Evolutionary conservation across 2,888 invertebrate species (phyloP), one percentile per base, ranked within the genome.

Genomic region (Abrostola tripartita): DNA sequence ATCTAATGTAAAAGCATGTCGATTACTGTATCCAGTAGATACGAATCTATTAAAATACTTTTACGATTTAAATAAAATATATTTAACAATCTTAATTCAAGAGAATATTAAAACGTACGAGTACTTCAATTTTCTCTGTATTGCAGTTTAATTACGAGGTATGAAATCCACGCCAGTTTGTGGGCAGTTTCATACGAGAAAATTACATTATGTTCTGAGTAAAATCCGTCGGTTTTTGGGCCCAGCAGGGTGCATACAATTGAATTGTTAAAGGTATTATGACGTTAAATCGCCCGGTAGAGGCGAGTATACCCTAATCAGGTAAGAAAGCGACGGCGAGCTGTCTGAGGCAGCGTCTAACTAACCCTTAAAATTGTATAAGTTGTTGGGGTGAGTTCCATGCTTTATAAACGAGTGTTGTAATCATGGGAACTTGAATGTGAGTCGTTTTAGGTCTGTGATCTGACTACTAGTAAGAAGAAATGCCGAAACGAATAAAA

Each of bases 201-300:
- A 76, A 74, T 78, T 76, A 74, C 63, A 78, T 83, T 82, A 81
- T 71, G 72, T 73, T 81, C 56, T 59, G 69, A 79, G 78, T 78
- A 77, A 82, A 86, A 83, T 84, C 82, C 80, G 81, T 79, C 81
- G 76, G 84, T 76, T 84, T 85, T 81, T 52, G 79, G 78, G 81
- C 78, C 78, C 81, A 76, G 82, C 81, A 79, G 81, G 78, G 81
- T 83, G 86, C 84, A 85, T 81, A 80, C 75, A 81, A 85, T 82
- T 86, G 84, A 87, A 86, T 89, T 87, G 85, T 86, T 86, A 82
- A 87, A 81, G 73, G 83, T 85, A 83, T 88, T 86, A 86, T 85
- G 24, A 24, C 24, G 24, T 24, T 24, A 24, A 24, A 24, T 24
- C 24, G 83, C 78, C 77, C 82, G 71, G 77, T 68, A 74, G 74